phyloP scores from a whole-genome alignment of 2,888 invertebrate species.

The Tenthredo scrophulariae region DNA sequence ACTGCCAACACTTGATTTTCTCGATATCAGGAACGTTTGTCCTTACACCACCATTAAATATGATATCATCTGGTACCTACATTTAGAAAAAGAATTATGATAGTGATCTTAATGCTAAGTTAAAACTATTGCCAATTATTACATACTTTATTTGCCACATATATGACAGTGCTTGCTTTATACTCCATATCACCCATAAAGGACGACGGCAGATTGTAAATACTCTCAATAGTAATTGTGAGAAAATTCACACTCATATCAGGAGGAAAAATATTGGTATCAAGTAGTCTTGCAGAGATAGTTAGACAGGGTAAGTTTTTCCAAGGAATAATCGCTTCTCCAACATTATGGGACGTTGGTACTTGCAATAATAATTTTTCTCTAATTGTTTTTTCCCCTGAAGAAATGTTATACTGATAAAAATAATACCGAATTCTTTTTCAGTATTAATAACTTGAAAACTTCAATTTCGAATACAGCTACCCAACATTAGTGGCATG shows the following conservation, averaged over 20 bases:
- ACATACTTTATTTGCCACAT: slow-evolving; percentile 62
- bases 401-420: not conserved
- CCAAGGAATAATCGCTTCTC: slow-evolving; percentile 62
- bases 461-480: not conserved
- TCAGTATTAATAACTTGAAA: too few species aligned
- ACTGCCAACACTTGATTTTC: slow-evolving; percentile 67
- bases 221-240: slow-evolving; percentile 68
- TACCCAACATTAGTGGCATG: slow-evolving; percentile 68
- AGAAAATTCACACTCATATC: slow-evolving; percentile 63
- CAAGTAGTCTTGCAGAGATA: slow-evolving; percentile 57
- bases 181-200: slow-evolving; percentile 64
- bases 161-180: slow-evolving; percentile 64
- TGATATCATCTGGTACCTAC: slow-evolving; percentile 58
- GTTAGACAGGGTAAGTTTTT: slow-evolving; percentile 66
- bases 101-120: not conserved
- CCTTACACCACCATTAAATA: slow-evolving; percentile 64
- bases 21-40: slow-evolving; percentile 64
- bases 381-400: slow-evolving; percentile 63
- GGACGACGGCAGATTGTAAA: slow-evolving; percentile 65
- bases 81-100: not conserved
- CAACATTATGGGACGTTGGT: slow-evolving; percentile 59
- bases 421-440: not conserved
- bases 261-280: slow-evolving; percentile 54
- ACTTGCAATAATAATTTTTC: slow-evolving; percentile 66
- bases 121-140: not conserved